Percentiles rank a stretch among this genome's conserved stretches.
These are phyloP conservation scores for Clanis bilineata DNA, from an alignment of 2,888 invertebrate genomes.

Conservation along the genomic window DNA sequence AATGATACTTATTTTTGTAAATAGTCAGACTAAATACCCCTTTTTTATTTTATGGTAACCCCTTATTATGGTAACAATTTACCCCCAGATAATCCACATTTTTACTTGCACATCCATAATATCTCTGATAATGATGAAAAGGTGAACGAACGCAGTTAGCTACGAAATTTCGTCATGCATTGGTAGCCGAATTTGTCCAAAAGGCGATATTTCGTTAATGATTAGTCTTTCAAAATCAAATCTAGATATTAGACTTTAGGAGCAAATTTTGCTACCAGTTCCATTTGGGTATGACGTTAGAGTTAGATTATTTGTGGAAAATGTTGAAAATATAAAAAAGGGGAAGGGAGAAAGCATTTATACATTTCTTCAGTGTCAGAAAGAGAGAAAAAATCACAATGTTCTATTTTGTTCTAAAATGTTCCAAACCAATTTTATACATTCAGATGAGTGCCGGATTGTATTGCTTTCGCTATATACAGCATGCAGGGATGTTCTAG, in stretches of 20 bases:
- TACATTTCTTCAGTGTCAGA: not conserved
- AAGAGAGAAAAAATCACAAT: not conserved
- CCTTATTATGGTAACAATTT: no score
- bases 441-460: no score
- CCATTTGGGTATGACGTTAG: slow-evolving; percentile 30
- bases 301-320: slow-evolving; percentile 8
- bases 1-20: no score
- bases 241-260: slow-evolving; percentile 36
- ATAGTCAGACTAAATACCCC: no score
- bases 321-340: not conserved
- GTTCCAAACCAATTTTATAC: not conserved
- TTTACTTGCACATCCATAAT: slow-evolving; percentile 15
- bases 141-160: slow-evolving; percentile 20
- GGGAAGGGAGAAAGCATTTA: not conserved
- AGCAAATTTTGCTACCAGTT: slow-evolving; percentile 72
- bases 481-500: slow-evolving; percentile 12
- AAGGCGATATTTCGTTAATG: slow-evolving; percentile 63
- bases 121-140: not conserved
- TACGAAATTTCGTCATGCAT: slow-evolving; percentile 50
- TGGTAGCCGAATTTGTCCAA: slow-evolving; percentile 78
- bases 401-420: not conserved
- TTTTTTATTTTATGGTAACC: no score
- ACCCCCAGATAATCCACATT: no score
- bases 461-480: not conserved
- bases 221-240: slow-evolving; percentile 29